Evolutionary conservation across 1,140 invertebrate species (phyloP).

Genomic region (Telenomus remus): DNA sequence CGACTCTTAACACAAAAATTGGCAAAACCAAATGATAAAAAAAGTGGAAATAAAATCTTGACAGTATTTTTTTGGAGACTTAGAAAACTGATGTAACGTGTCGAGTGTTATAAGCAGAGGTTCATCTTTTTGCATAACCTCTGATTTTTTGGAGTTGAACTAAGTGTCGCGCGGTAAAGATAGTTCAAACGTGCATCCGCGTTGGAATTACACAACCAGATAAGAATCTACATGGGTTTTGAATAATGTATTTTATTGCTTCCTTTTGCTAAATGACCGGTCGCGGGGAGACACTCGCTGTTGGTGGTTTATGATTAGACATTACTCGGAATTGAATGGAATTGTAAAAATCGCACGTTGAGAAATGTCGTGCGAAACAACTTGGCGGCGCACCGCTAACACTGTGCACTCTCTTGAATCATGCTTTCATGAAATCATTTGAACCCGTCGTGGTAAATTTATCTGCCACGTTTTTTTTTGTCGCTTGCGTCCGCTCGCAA

Average conservation of each 20-base stretch:
- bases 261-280: slow-evolving; percentile 37
- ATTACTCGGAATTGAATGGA: slow-evolving; percentile 11
- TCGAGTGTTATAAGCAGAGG: no score
- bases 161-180: slow-evolving; percentile 62
- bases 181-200: slow-evolving; percentile 62
- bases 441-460: no score
- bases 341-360: slow-evolving; percentile 4
- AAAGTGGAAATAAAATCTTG: no score
- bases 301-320: slow-evolving; percentile 28
- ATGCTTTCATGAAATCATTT: no score
- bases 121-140: slow-evolving; percentile 5
- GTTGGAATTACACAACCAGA: slow-evolving; percentile 65
- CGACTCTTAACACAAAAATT: no score
- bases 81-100: no score
- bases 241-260: slow-evolving; percentile 59
- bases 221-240: slow-evolving; percentile 66
- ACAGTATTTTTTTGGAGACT: no score
- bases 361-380: slow-evolving; percentile 5
- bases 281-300: slow-evolving; percentile 10
- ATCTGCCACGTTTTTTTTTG: no score
- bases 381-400: not conserved
- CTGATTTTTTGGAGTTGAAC: slow-evolving; percentile 45
- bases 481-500: no score
- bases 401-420: not conserved
- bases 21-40: no score